A percentile compares a stretch with the other conserved stretches of the same genome.
These are phyloP conservation scores for Hydrozoanthus tunicans DNA, from an alignment of 64 coral and sea anemone species.

Conservation along the genomic window DNA sequence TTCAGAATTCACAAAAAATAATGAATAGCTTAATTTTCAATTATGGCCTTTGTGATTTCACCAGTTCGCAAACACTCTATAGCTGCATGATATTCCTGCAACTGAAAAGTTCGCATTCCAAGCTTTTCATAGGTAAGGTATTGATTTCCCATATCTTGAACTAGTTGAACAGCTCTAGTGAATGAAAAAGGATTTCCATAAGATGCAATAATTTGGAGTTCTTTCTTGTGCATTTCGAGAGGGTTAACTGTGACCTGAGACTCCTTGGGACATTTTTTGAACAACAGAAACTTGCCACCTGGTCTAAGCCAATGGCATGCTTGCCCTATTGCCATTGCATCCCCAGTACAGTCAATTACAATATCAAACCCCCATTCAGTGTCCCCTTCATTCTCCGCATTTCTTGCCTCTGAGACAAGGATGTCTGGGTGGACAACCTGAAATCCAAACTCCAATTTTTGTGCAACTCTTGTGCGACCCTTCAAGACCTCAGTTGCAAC, in stretches of 20 bases:
- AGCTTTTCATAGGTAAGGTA: slow-evolving; percentile 81
- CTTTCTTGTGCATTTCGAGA: slow-evolving; percentile 71
- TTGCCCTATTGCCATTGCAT: slow-evolving; percentile 56
- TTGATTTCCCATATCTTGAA: slow-evolving; percentile 75
- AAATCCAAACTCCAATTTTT: slow-evolving; percentile 84
- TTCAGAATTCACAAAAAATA: no score
- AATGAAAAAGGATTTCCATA: slow-evolving; percentile 83
- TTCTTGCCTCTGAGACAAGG: slow-evolving; percentile 83
- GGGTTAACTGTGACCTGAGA: slow-evolving; percentile 77
- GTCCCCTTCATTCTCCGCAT: slow-evolving; percentile 80
- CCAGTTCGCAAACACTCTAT: slow-evolving; percentile 61
- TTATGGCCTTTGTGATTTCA: slow-evolving; percentile 79
- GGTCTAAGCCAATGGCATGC: slow-evolving; percentile 69
- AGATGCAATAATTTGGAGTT: slow-evolving; percentile 74
- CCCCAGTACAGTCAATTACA: slow-evolving; percentile 77
- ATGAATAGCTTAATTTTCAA: slow-evolving; percentile 57
- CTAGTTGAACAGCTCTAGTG: slow-evolving; percentile 73
- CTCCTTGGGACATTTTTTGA: slow-evolving; percentile 65
- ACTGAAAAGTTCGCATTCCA: slow-evolving; percentile 71
- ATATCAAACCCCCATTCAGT: slow-evolving; percentile 93
- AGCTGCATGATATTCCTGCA: slow-evolving; percentile 74
- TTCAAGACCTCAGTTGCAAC: slow-evolving; percentile 81
- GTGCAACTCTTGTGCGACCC: slow-evolving; percentile 80
- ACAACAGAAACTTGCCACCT: slow-evolving; percentile 80
- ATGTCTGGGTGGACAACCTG: slow-evolving; percentile 88